Percentiles rank a stretch among this genome's conserved stretches.
phyloP scores from a whole-genome alignment of 37 sponge, comb jelly and placozoan genomes.

The Bolinopsis microptera region DNA sequence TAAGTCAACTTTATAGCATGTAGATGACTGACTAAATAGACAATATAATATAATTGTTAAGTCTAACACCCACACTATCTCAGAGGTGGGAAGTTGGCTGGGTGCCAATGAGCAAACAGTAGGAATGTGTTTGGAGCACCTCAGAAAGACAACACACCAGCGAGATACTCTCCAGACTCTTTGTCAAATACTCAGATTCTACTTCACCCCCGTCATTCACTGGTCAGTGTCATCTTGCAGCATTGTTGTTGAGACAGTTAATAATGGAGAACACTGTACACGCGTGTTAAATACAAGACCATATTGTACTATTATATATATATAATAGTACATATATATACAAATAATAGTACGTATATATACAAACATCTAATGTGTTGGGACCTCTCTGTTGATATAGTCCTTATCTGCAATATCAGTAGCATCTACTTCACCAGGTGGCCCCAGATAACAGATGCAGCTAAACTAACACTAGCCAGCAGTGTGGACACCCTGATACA shows the following conservation, averaged over 20 bases:
- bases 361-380: no score
- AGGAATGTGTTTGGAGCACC: conserved; percentile 15
- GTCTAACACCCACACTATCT: no score
- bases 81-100: conserved; percentile 34
- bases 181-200: conserved; percentile 63
- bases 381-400: no score
- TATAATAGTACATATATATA: no score
- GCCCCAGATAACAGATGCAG: background rate
- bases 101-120: background rate
- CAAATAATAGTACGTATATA: no score
- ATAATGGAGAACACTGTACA: background rate
- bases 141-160: background rate
- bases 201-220: conserved; percentile 5
- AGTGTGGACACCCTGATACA: background rate
- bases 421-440: no score
- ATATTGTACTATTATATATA: background rate
- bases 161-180: conserved; percentile 19
- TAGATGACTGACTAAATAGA: background rate
- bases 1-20: background rate
- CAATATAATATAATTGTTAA: background rate
- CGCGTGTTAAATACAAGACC: background rate
- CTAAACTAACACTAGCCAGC: background rate
- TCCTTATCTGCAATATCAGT: no score
- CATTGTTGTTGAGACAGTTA: no score
- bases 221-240: conserved; percentile 4